Evolutionary conservation across 2,113 vertebrate species (phyloP).

Genomic region (Malurus elegans): DNA sequence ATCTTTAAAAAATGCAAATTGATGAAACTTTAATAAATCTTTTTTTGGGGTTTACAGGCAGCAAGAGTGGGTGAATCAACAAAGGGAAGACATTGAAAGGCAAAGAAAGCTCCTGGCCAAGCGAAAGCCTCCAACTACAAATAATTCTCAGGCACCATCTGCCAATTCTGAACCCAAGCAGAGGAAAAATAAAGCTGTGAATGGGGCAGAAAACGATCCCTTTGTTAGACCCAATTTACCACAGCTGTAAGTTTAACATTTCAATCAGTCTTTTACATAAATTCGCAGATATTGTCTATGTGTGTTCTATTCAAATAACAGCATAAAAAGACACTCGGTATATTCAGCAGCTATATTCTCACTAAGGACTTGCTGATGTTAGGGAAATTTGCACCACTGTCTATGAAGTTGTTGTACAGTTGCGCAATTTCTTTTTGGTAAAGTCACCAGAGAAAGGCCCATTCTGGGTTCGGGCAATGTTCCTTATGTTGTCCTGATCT

Average conservation of each 20-base stretch:
- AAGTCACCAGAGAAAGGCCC: not conserved
- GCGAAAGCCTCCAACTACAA: constrained; percentile 92
- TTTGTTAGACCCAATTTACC: constrained; percentile 98
- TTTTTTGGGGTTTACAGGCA: constrained; percentile 80
- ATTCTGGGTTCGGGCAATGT: not conserved
- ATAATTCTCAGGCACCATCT: constrained; percentile 91
- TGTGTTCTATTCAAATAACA: constrained; percentile 49
- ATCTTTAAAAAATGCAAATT: constrained; percentile 2
- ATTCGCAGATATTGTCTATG: constrained; percentile 58
- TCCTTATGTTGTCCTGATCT: not conserved
- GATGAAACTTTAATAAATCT: constrained; percentile 42
- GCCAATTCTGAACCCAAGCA: constrained; percentile 98
- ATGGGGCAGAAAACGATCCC: constrained; percentile 97
- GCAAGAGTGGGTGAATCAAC: constrained; percentile 97
- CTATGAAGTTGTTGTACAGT: not conserved
- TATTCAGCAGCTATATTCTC: constrained; percentile 55
- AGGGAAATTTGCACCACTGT: constrained; percentile 35
- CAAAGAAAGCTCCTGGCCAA: constrained; percentile 98
- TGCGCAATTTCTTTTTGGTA: constrained; percentile 43
- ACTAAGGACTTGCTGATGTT: constrained; percentile 57
- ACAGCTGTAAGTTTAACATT: constrained; percentile 89
- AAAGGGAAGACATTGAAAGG: constrained; percentile 98
- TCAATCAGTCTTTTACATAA: constrained; percentile 63
- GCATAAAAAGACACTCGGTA: constrained; percentile 37
- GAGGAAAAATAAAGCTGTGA: constrained; percentile 98